A percentile compares a stretch with the other conserved stretches of the same genome.
Conservation (phyloP, 2,888 invertebrate genomes). For the Hybos culiciformis region DNA sequence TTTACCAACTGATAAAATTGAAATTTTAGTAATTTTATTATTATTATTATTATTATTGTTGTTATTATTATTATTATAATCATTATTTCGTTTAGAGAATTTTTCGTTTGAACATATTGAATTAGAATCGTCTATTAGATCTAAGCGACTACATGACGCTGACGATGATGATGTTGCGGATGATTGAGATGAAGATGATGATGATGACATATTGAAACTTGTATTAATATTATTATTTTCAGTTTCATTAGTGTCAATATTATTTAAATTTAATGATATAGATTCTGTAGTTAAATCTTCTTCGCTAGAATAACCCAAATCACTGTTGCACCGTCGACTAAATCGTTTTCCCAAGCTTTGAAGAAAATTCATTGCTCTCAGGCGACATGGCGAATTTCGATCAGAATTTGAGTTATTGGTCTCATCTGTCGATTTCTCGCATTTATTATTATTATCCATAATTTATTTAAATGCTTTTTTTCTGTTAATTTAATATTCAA, state of each 20-base stretch:
- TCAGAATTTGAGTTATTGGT: no score
- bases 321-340: constrained; percentile 12
- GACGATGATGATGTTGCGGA: constrained; percentile 7
- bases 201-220: constrained; percentile 34
- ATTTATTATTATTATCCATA: constrained; percentile 8
- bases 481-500: not conserved
- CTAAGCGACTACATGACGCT: constrained; percentile 8
- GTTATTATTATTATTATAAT: constrained; percentile 13
- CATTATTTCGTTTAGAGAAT: not conserved
- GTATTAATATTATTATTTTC: constrained; percentile 16
- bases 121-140: constrained; percentile 15
- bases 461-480: constrained; percentile 10
- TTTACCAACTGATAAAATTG: constrained; percentile 45
- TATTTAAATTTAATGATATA: constrained; percentile 27
- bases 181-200: no score
- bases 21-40: constrained; percentile 34
- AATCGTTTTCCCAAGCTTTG: constrained; percentile 14
- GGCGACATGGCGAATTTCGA: constrained; percentile 13
- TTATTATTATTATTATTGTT: constrained; percentile 29
- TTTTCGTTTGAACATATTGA: not conserved
- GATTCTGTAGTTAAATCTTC: constrained; percentile 37
- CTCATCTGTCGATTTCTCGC: no score
- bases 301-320: constrained; percentile 35
- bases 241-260: constrained; percentile 16
- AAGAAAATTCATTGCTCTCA: constrained; percentile 14